Evolutionary conservation across 2,888 invertebrate genomes (phyloP).

Genomic region (Andricus curvator): DNA sequence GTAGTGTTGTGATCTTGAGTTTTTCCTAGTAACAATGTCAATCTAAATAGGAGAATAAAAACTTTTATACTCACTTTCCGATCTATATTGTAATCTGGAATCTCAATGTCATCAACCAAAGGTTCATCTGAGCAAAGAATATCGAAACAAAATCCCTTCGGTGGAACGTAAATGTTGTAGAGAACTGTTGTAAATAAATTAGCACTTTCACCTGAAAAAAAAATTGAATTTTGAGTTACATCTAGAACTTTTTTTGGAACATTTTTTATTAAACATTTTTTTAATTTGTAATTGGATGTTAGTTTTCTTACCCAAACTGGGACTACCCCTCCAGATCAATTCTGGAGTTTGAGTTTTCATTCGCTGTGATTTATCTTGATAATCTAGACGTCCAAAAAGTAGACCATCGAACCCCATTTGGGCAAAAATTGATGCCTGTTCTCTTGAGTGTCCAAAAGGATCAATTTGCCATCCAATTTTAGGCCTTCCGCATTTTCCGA

Average conservation of each 20-base stretch:
- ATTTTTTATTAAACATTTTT: background rate
- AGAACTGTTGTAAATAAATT: constrained; percentile 91
- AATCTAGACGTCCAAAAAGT: constrained; percentile 92
- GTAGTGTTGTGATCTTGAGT: too few relatives aligned
- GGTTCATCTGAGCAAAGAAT: constrained; percentile 90
- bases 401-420: constrained; percentile 94
- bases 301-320: constrained; percentile 81
- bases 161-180: constrained; percentile 91
- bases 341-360: constrained; percentile 85
- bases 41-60: background rate
- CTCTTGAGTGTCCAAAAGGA: constrained; percentile 92
- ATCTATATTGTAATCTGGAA: constrained; percentile 91
- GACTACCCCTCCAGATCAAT: constrained; percentile 90
- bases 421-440: constrained; percentile 86
- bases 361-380: constrained; percentile 87
- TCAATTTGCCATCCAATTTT: constrained; percentile 90
- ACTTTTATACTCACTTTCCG: constrained; percentile 81
- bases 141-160: constrained; percentile 96
- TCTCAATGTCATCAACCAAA: constrained; percentile 89
- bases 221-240: background rate
- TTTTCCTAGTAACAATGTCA: background rate
- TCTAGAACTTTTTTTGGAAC: background rate
- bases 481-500: constrained; percentile 67
- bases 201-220: constrained; percentile 80
- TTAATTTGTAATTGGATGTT: background rate